Evolutionary conservation across 2,888 invertebrate species (phyloP), one percentile per base, ranked within the genome.

Genomic region (Cantharis lateralis): DNA sequence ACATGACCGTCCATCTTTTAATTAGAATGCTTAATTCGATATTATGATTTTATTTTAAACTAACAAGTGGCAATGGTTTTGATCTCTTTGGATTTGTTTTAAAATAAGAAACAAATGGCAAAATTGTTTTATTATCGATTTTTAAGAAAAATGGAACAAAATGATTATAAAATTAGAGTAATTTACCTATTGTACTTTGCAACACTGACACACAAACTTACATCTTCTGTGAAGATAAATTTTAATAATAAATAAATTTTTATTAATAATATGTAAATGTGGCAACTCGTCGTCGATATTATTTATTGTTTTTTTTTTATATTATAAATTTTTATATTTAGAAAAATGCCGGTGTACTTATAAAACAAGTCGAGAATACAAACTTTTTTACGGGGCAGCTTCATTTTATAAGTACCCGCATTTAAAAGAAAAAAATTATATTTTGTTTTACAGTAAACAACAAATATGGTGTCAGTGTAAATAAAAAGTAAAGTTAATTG

Each of bases 31-130:
- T 74, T 64, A 75, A 66, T 79, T 81, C 75, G 74, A 66, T 66
- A 66, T 66, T 66, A 24, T 66, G 24, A 66, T 66, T 66, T 79
- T 74, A 78, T 80, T 78, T 77, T 77, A 68, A 80, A 83, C 64
- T 66, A 84, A 86, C 84, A 86, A 85, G 87, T 87, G 87, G 87
- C 87, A 87, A 87, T 87, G 86, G 84, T 85, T 84, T 87, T 87
- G 87, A 87, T 87, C 87, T 87, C 87, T 86, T 84, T 83, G 82
- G 82, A 83, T 82, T 82, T 82, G 78, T 81, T 82, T 81, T 77
- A 81, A 77, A 68, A 68, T 75, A 68, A n/a, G 68, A 28, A 72
- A 68, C 28, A 28, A 72, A 64, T 76, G 24, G 64, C 64, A 66
- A 66, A 66, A 66, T 66, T 66, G 48, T 48, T 48, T 48, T 48